These are phyloP conservation scores for Pagrus major DNA, from an alignment of 2,113 vertebrate genomes.

Conservation along the genomic window DNA sequence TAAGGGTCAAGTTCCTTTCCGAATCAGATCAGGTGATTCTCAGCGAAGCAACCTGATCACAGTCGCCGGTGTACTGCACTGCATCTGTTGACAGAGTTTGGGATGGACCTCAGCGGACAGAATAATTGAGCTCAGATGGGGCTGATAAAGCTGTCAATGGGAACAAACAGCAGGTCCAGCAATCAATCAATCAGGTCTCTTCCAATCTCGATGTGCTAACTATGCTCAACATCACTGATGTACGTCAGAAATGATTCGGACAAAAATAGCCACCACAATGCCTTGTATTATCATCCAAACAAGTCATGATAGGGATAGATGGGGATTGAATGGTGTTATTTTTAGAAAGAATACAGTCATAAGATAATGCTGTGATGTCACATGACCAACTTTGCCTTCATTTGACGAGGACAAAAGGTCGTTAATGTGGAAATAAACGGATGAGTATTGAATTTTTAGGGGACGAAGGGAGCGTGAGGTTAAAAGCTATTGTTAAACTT, in stretches of 20 bases:
- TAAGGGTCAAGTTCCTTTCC: constrained; percentile 79
- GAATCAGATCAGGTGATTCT: constrained; percentile 77
- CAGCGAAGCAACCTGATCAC: constrained; percentile 72
- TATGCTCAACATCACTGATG: constrained; percentile 13
- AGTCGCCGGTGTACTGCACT: constrained; percentile 34
- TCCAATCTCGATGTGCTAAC: constrained; percentile 12
- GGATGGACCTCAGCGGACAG: constrained; percentile 46
- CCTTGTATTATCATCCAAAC: constrained; percentile 34
- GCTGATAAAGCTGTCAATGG: constrained; percentile 63
- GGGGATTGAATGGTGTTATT: constrained; percentile 19
- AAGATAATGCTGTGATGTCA: constrained; percentile 59
- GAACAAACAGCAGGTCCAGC: constrained; percentile 50
- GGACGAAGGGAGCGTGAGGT: background rate
- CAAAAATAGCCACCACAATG: constrained; percentile 57
- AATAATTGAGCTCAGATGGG: constrained; percentile 58
- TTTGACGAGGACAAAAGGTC: constrained; percentile 12
- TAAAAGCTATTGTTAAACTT: background rate
- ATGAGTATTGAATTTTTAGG: background rate
- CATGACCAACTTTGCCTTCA: constrained; percentile 43
- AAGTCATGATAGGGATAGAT: background rate
- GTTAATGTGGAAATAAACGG: constrained; percentile 9
- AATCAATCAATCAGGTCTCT: constrained; percentile 57
- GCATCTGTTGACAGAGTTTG: constrained; percentile 55
- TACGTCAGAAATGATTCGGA: constrained; percentile 20
- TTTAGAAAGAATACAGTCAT: constrained; percentile 62